phyloP scores from a whole-genome alignment of 2,113 vertebrate genomes.

The Tragelaphus buxtoni region DNA sequence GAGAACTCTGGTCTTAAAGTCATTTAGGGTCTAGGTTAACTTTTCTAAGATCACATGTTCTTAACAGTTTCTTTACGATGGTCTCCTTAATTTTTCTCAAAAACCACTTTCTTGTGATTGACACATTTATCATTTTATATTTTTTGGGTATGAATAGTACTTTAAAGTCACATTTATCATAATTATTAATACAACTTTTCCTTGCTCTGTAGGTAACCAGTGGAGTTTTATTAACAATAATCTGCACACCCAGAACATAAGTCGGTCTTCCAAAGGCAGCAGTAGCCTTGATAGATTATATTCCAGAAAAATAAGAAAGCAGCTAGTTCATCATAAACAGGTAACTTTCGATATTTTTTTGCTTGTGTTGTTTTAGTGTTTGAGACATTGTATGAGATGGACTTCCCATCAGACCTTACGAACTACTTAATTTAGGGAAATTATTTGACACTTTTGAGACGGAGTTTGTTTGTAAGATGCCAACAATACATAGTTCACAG shows the following conservation, averaged over 20 bases:
- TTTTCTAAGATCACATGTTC: neutral
- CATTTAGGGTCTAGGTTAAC: neutral
- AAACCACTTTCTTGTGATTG: neutral
- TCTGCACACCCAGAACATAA: constrained; percentile 93
- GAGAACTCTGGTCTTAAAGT: neutral
- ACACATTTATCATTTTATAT: neutral
- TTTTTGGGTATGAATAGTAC: neutral
- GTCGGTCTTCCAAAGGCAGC: constrained; percentile 92
- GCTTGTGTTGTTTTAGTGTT: neutral
- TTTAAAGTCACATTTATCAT: constrained; percentile 1
- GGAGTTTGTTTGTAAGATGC: neutral
- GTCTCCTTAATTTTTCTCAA: neutral
- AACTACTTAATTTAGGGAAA: neutral
- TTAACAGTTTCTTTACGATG: neutral
- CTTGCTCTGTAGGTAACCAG: constrained; percentile 88
- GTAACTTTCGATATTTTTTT: constrained; percentile 82
- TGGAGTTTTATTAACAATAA: constrained; percentile 99
- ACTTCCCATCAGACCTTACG: neutral
- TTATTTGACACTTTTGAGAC: neutral
- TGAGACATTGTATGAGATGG: neutral
- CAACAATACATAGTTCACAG: neutral
- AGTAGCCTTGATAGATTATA: constrained; percentile 97
- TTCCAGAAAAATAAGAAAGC: constrained; percentile 98
- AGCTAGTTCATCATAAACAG: constrained; percentile 99
- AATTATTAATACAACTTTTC: constrained; percentile 22